These are phyloP conservation scores for Cephus nigrinus DNA, from an alignment of 2,888 invertebrate genomes.

Conservation along the genomic window DNA sequence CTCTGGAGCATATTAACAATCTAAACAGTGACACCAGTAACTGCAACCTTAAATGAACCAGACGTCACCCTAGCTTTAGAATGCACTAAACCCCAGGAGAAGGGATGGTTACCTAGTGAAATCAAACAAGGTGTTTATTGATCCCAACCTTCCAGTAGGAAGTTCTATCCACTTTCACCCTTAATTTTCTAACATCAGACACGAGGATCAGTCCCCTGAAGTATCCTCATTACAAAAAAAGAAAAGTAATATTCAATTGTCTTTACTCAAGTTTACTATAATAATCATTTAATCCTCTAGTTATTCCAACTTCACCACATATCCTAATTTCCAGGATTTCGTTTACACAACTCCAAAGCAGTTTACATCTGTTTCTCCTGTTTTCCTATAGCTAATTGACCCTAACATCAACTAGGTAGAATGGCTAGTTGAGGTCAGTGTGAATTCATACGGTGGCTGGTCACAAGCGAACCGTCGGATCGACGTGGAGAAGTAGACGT, in stretches of 20 bases:
- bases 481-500: neutral
- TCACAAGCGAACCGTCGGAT: neutral
- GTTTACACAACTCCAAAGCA: neutral
- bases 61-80: neutral
- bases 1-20: conserved; percentile 35
- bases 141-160: conserved; percentile 15
- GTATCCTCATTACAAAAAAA: neutral
- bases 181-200: neutral
- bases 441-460: neutral
- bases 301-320: neutral
- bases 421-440: neutral
- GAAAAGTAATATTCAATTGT: neutral
- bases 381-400: neutral
- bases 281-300: neutral
- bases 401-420: neutral
- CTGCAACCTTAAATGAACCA: neutral
- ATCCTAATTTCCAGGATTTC: neutral
- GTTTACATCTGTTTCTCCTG: neutral
- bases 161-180: neutral
- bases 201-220: neutral
- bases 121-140: conserved; percentile 32
- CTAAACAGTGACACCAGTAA: conserved; percentile 6
- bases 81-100: neutral
- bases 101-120: conserved; percentile 26
- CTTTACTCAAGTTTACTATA: neutral